phyloP scores from a whole-genome alignment of 2,888 invertebrate species.

The Pyrgus malvae region DNA sequence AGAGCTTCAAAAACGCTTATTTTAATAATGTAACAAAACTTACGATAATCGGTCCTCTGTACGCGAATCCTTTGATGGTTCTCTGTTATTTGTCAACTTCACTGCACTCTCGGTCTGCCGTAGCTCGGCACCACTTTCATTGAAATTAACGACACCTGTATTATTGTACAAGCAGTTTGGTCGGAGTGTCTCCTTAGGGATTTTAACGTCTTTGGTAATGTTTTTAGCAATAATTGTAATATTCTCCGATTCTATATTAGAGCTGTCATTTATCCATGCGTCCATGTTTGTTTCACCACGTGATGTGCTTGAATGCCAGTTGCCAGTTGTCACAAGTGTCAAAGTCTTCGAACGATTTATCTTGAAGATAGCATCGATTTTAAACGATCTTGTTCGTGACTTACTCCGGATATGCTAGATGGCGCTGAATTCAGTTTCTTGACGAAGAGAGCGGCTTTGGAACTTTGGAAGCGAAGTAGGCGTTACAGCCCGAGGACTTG shows the following conservation, averaged over 20 bases:
- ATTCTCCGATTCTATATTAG: conserved; percentile 42
- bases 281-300: conserved; percentile 60
- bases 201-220: not conserved
- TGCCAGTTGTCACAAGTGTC: no score
- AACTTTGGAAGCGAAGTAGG: conserved; percentile 45
- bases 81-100: conserved; percentile 46
- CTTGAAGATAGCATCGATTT: conserved; percentile 36
- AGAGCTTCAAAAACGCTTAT: not conserved
- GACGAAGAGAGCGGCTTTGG: conserved; percentile 47
- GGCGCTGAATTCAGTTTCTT: conserved; percentile 50
- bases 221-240: conserved; percentile 37
- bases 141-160: conserved; percentile 1
- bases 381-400: no score
- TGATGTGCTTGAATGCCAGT: not conserved
- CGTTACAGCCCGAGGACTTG: conserved; percentile 59
- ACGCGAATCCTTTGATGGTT: conserved; percentile 42
- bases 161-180: no score
- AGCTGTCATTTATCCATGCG: conserved; percentile 64
- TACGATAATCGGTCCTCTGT: conserved; percentile 36
- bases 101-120: conserved; percentile 41
- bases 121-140: conserved; percentile 36
- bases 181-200: no score
- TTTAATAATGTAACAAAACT: conserved; percentile 3
- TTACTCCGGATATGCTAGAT: conserved; percentile 52
- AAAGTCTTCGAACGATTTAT: conserved; percentile 5